Conservation (phyloP, 2,797 vertebrate species). For the Sebastes variabilis region DNA sequence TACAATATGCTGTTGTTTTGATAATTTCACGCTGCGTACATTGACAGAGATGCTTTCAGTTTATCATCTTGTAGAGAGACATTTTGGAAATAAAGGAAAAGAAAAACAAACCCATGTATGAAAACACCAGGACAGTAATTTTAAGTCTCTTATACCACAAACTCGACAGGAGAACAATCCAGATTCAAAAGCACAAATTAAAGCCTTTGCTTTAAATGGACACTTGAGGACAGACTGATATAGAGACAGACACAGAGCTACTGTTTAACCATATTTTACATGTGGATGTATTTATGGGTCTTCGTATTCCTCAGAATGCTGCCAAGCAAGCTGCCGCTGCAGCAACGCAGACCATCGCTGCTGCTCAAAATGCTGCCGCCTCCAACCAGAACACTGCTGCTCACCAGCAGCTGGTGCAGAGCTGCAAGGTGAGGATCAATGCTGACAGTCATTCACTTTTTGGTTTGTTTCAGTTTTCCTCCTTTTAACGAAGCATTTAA, state of each 20-base stretch:
- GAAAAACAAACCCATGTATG: not conserved
- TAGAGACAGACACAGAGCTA: not conserved
- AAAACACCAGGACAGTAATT: not conserved
- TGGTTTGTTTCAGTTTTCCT: not conserved
- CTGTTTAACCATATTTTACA: not conserved
- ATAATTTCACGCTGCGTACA: not conserved
- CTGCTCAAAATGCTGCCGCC: constrained; percentile 94
- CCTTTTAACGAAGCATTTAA: not conserved
- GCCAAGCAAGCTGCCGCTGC: constrained; percentile 97
- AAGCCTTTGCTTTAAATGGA: not conserved
- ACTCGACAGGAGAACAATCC: not conserved
- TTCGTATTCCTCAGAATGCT: constrained; percentile 84
- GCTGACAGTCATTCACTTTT: not conserved
- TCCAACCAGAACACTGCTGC: constrained; percentile 97
- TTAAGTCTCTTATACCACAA: not conserved
- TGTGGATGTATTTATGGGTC: not conserved
- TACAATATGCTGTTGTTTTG: not conserved
- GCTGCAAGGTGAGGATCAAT: constrained; percentile 89
- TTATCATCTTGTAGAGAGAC: not conserved
- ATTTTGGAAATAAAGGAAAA: not conserved
- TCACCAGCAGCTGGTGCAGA: constrained; percentile 97
- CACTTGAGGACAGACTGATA: not conserved
- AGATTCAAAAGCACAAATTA: not conserved
- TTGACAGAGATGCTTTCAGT: not conserved
- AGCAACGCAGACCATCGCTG: constrained; percentile 96